These are phyloP conservation scores for Ptycholaimellus sp. DNA, from an alignment of 2,888 invertebrate species.

Conservation along the genomic window DNA sequence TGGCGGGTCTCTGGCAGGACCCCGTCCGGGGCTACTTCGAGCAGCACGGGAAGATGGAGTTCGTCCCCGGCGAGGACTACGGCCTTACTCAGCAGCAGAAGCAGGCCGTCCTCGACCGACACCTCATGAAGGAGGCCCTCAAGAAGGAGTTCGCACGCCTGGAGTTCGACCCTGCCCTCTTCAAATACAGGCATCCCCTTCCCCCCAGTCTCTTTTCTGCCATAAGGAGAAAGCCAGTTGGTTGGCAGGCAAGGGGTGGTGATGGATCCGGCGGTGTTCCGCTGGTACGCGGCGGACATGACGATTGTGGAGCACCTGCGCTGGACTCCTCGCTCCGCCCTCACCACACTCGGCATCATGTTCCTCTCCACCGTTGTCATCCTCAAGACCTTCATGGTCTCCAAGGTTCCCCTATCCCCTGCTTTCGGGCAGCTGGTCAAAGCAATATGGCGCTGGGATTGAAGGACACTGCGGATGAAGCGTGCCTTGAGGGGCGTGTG, in stretches of 20 bases:
- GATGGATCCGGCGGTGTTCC: slow-evolving; percentile 25
- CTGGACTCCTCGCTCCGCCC: slow-evolving; percentile 17
- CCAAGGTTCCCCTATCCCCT: slow-evolving; percentile 9
- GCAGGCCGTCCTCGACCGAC: slow-evolving; percentile 14
- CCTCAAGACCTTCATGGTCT: slow-evolving; percentile 14
- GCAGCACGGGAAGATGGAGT: slow-evolving; percentile 22
- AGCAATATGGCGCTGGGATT: slow-evolving; percentile 7
- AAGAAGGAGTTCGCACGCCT: slow-evolving; percentile 24
- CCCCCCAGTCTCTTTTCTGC: too few species aligned
- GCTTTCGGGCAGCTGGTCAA: too few species aligned
- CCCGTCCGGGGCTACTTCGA: slow-evolving; percentile 8
- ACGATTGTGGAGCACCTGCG: slow-evolving; percentile 22
- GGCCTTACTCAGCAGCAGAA: slow-evolving; percentile 22
- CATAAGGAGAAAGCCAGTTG: background rate
- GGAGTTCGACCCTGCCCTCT: slow-evolving; percentile 21
- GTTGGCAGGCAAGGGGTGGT: slow-evolving; percentile 18
- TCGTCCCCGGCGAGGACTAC: slow-evolving; percentile 21
- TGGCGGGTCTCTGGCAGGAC: slow-evolving; percentile 5
- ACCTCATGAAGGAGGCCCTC: too few species aligned
- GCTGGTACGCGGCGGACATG: slow-evolving; percentile 26
- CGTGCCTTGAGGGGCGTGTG: slow-evolving; percentile 17
- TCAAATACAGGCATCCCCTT: too few species aligned
- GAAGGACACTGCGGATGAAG: slow-evolving; percentile 15
- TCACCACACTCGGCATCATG: slow-evolving; percentile 17
- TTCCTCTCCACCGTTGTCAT: slow-evolving; percentile 17